Evolutionary conservation across 1,140 invertebrate genomes (phyloP).

Genomic region (Ceratina calcarata): DNA sequence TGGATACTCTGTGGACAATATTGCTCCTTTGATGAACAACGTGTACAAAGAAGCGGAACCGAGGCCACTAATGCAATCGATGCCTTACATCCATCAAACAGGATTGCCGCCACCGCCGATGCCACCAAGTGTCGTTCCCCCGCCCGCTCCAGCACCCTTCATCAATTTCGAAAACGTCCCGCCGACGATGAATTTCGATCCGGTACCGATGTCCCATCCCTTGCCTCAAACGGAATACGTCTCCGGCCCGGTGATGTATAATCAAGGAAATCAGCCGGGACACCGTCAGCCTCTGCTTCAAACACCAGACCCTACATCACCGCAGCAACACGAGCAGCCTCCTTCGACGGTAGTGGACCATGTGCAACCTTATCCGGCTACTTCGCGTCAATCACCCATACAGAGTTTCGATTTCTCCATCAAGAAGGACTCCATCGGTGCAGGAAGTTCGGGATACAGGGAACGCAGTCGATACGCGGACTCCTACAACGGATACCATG

Average conservation of each 20-base stretch:
- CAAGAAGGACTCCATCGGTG: conserved; percentile 26
- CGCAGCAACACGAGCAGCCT: conserved; percentile 71
- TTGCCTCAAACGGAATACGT: conserved; percentile 65
- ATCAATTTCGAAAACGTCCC: conserved; percentile 68
- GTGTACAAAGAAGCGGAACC: conserved; percentile 43
- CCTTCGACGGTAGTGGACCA: conserved; percentile 55
- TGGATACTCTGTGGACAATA: conserved; percentile 54
- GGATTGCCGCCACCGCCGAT: conserved; percentile 38
- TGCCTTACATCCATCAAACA: conserved; percentile 62
- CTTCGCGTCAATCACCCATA: conserved; percentile 17
- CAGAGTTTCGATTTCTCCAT: conserved; percentile 38
- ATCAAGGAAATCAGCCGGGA: conserved; percentile 61
- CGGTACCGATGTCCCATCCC: conserved; percentile 40
- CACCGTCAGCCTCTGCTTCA: conserved; percentile 47
- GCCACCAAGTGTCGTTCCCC: conserved; percentile 20
- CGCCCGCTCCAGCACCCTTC: conserved; percentile 55
- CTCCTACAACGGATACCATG: conserved; percentile 57
- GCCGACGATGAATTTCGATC: conserved; percentile 69
- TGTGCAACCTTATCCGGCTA: conserved; percentile 8
- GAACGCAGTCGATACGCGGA: conserved; percentile 45
- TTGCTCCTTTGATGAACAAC: conserved; percentile 45
- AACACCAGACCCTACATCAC: conserved; percentile 63
- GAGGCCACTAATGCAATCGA: conserved; percentile 27
- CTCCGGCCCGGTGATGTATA: conserved; percentile 69
- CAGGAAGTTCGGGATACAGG: conserved; percentile 33